Percentiles rank a stretch among this genome's conserved stretches.
Conservation (phyloP, 2,888 invertebrate genomes). For the Philhelius pedissequus region DNA sequence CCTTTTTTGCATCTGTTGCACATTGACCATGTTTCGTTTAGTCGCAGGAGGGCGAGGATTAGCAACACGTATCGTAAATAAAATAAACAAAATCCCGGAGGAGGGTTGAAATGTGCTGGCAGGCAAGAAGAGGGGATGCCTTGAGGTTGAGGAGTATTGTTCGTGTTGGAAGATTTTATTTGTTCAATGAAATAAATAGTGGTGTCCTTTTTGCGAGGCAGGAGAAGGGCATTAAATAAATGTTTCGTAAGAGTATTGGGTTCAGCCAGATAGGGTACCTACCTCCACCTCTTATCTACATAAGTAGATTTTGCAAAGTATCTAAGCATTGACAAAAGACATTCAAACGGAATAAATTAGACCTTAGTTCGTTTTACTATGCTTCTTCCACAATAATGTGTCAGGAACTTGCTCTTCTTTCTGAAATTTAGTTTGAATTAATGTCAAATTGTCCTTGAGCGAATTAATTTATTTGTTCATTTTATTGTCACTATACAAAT, state of each 20-base stretch:
- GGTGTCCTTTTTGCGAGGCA: not conserved
- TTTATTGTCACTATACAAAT: not conserved
- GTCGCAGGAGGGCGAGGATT: constrained; percentile 4
- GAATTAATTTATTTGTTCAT: not conserved
- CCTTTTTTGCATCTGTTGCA: constrained; percentile 65
- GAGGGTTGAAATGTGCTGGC: not conserved
- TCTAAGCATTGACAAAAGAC: not conserved
- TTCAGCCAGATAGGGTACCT: not conserved
- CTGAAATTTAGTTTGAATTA: not conserved
- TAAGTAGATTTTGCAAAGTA: not conserved
- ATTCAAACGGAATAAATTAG: not conserved
- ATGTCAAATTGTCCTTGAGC: not conserved
- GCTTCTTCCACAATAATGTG: not conserved
- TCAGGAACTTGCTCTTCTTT: not conserved
- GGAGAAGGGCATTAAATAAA: not conserved
- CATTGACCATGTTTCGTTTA: constrained; percentile 28
- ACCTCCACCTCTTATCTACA: too few relatives aligned
- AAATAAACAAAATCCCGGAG: constrained; percentile 39
- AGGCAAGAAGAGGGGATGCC: not conserved
- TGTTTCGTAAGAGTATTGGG: not conserved
- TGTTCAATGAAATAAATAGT: constrained; percentile 16
- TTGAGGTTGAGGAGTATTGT: not conserved
- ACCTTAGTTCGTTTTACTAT: not conserved
- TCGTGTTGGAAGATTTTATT: constrained; percentile 4
- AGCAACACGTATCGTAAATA: constrained; percentile 18